Evolutionary conservation across 1,140 invertebrate genomes (phyloP).

Genomic region (Aphis craccivora): DNA sequence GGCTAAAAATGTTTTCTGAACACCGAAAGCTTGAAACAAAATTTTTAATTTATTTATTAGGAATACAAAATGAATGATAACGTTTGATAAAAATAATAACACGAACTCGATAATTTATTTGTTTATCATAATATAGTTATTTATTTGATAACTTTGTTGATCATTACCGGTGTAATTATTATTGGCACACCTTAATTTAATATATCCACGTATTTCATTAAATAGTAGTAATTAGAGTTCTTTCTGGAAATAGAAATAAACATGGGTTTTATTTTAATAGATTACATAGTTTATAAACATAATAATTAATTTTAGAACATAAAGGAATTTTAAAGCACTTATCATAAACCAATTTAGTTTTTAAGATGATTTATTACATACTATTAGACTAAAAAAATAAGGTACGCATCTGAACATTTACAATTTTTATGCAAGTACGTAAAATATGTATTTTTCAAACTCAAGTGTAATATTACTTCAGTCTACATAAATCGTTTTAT

Average conservation of each 20-base stretch:
- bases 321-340: background rate
- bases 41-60: background rate
- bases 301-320: background rate
- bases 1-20: background rate
- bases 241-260: background rate
- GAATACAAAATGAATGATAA: background rate
- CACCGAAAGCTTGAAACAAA: background rate
- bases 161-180: background rate
- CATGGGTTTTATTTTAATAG: background rate
- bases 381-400: slow-evolving; percentile 7
- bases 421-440: slow-evolving; percentile 10
- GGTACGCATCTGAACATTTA: background rate
- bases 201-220: background rate
- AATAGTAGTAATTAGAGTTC: background rate
- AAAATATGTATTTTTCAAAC: slow-evolving; percentile 16
- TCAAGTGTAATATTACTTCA: slow-evolving; percentile 12
- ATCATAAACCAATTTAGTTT: slow-evolving; percentile 12
- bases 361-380: slow-evolving; percentile 7
- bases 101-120: background rate
- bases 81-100: background rate
- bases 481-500: slow-evolving; percentile 7
- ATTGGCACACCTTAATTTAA: background rate
- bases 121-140: background rate
- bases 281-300: background rate
- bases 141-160: background rate